phyloP scores from a whole-genome alignment of 2,797 vertebrate species.

The Eidolon dupreanum region DNA sequence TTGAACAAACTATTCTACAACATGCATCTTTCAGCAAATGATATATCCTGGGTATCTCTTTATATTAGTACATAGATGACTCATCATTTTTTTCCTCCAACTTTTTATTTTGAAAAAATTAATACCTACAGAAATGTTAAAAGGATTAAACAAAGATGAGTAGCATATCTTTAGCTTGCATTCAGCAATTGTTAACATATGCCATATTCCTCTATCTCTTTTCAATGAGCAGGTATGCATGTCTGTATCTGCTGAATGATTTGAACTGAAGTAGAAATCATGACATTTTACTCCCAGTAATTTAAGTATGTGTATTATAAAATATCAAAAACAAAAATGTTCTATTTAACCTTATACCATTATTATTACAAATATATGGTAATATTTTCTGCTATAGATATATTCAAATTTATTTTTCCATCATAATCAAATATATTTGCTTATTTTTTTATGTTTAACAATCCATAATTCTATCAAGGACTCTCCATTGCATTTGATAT shows the following conservation, averaged over 20 bases:
- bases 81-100: neutral
- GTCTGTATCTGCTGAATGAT: neutral
- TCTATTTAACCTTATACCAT: neutral
- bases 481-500: neutral
- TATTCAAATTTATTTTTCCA: neutral
- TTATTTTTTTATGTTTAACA: neutral
- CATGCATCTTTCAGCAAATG: neutral
- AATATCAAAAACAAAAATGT: neutral
- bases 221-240: neutral
- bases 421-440: neutral
- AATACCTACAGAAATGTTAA: neutral
- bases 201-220: neutral
- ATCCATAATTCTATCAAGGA: neutral
- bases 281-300: neutral
- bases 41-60: neutral
- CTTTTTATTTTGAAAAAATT: neutral
- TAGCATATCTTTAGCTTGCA: neutral
- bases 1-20: fast-evolving
- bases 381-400: neutral
- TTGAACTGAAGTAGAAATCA: neutral
- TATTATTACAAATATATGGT: neutral
- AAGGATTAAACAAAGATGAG: neutral
- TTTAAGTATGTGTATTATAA: neutral
- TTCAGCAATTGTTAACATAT: neutral
- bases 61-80: neutral